A percentile compares a stretch with the other conserved stretches of the same genome.
phyloP scores from a whole-genome alignment of 1,140 invertebrate species.

The Bombyx mori region ASM3026992v2 NC_085125.1:4602001-4602500 shows the following conservation, averaged over 20 bases:
- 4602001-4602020: too few species aligned
- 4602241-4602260: conserved; percentile 90
- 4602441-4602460: too few species aligned
- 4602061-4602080: too few species aligned
- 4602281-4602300: not conserved
- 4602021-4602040: too few species aligned
- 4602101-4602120: not conserved
- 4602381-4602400: too few species aligned
- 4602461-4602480: too few species aligned
- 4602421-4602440: too few species aligned
- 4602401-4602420: too few species aligned
- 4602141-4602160: conserved; percentile 69
- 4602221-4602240: conserved; percentile 91
- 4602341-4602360: not conserved
- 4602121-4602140: conserved; percentile 68
- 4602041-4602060: too few species aligned
- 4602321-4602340: not conserved
- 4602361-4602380: too few species aligned
- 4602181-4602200: conserved; percentile 92
- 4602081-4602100: too few species aligned
- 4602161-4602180: conserved; percentile 79
- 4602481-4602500: too few species aligned
- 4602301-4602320: not conserved
- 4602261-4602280: conserved; percentile 88
- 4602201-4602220: conserved; percentile 89